phyloP scores from a whole-genome alignment of 2,113 vertebrate genomes.

The Orthochromis malagaraziensis region DNA sequence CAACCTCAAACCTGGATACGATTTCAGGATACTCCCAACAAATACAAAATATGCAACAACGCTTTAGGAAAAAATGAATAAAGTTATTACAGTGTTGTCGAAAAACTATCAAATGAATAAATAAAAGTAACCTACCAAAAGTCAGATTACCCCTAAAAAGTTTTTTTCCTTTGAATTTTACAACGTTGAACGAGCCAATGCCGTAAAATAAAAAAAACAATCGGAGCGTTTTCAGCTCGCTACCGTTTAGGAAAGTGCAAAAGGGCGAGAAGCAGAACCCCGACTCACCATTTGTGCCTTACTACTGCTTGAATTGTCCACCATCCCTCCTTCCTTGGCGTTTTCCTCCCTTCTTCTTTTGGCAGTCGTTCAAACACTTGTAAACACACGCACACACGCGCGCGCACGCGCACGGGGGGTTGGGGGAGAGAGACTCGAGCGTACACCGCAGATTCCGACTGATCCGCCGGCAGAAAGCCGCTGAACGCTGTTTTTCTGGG shows the following conservation, averaged over 20 bases:
- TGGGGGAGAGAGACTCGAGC: neutral
- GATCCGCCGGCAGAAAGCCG: slow-evolving; percentile 1
- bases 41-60: neutral
- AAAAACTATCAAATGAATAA: neutral
- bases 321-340: slow-evolving; percentile 71
- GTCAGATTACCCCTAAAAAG: neutral
- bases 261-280: neutral
- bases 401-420: neutral
- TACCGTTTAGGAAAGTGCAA: neutral
- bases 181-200: neutral
- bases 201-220: neutral
- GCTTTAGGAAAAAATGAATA: neutral
- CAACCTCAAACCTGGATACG: slow-evolving; percentile 4
- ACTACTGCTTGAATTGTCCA: slow-evolving; percentile 74
- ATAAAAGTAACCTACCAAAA: neutral
- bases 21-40: neutral
- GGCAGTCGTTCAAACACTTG: slow-evolving; percentile 60
- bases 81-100: neutral
- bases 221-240: neutral
- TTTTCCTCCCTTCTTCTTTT: slow-evolving; percentile 52
- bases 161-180: neutral
- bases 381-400: slow-evolving; percentile 56
- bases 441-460: neutral
- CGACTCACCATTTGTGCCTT: slow-evolving; percentile 76
- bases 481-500: neutral